Conservation (phyloP, 2,888 invertebrate species). For the Eupithecia pulchellata region DNA sequence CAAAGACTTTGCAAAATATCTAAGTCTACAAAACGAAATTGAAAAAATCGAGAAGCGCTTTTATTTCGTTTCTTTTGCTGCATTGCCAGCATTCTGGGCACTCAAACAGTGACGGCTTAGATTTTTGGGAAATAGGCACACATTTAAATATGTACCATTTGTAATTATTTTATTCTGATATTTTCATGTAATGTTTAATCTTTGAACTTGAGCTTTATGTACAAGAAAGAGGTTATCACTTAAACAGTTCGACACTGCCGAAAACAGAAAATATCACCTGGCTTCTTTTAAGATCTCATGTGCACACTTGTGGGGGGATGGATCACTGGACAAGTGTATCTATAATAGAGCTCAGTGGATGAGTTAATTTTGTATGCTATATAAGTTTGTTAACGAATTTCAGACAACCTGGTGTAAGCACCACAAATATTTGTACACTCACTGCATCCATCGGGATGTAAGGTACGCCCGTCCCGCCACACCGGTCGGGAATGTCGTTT, state of each 20-base stretch:
- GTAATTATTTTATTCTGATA: too few species aligned
- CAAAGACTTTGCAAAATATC: too few species aligned
- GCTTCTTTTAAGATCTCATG: too few species aligned
- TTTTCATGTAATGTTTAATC: too few species aligned
- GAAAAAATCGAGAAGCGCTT: too few species aligned
- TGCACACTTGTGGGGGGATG: not conserved
- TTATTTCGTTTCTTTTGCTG: too few species aligned
- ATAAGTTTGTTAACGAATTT: not conserved
- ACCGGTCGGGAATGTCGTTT: slow-evolving; percentile 70
- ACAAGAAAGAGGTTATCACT: not conserved
- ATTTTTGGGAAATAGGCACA: too few species aligned
- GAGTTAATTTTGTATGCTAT: not conserved
- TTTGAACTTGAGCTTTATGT: too few species aligned
- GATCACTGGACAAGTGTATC: too few species aligned
- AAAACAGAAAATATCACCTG: not conserved
- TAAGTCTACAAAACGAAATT: not conserved
- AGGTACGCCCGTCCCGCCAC: slow-evolving; percentile 42
- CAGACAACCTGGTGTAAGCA: slow-evolving; percentile 55
- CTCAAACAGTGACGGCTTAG: too few species aligned
- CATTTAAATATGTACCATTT: too few species aligned
- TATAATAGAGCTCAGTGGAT: not conserved
- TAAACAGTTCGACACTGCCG: not conserved
- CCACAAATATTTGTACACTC: slow-evolving; percentile 61
- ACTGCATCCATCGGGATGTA: not conserved
- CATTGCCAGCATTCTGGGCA: too few species aligned